These are phyloP conservation scores for Amphipyra berbera DNA, from an alignment of 2,888 invertebrate genomes.

Conservation along the genomic window DNA sequence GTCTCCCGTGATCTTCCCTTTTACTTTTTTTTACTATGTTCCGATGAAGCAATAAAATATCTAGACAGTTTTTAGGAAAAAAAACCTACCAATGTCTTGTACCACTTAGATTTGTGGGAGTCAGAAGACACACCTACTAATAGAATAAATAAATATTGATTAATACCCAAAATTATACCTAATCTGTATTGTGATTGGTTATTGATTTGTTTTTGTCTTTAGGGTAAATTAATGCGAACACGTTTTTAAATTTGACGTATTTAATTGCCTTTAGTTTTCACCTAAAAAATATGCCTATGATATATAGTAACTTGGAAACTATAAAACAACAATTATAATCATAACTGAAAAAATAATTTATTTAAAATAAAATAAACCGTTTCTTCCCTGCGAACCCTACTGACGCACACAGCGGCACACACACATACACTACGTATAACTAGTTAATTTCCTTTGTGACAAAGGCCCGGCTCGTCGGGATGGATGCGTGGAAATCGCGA, in stretches of 20 bases:
- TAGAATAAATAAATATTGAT: neutral
- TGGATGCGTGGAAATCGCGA: conserved; percentile 90
- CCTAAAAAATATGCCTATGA: too few relatives aligned
- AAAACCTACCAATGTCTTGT: too few relatives aligned
- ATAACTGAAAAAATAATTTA: neutral
- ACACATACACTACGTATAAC: conserved; percentile 76
- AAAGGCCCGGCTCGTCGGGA: conserved; percentile 86
- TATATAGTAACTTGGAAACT: too few relatives aligned
- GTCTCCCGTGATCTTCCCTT: neutral
- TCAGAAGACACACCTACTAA: conserved; percentile 18
- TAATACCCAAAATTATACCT: neutral
- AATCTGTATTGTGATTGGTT: neutral
- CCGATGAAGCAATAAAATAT: neutral
- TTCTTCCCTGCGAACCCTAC: conserved; percentile 65
- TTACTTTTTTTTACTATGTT: neutral
- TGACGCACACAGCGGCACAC: conserved; percentile 67
- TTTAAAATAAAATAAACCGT: conserved; percentile 2
- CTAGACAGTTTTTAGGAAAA: too few relatives aligned
- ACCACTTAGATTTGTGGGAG: conserved; percentile 1
- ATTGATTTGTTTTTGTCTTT: neutral
- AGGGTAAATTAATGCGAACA: neutral
- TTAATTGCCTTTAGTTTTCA: too few relatives aligned
- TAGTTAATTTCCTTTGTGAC: conserved; percentile 90
- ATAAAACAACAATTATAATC: too few relatives aligned
- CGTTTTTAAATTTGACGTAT: too few relatives aligned